Base-by-base conservation (phyloP, 2,888 invertebrate genomes). In the Cylloceria caligata region DNA sequence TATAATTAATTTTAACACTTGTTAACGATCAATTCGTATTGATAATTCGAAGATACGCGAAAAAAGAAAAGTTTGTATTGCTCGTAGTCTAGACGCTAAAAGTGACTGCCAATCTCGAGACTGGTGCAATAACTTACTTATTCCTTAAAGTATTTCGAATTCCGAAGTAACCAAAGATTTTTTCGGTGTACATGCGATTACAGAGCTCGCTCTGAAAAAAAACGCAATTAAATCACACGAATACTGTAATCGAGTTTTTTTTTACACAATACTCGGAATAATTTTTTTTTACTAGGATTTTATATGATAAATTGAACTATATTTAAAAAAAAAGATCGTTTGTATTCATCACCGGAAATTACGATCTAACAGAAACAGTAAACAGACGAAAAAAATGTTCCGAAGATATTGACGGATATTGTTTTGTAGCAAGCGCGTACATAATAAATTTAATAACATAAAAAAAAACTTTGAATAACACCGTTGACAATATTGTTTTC, bases 11-110 rank as follows among this genome's bases (percentile, higher is more conserved):
- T 45, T n/a, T 45, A 67, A 67, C 19, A 49, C 21, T 5, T 0
- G 9, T 34, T 34, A 47, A 30, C 30, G 16, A 36, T 68, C 21
- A 24, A 36, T 68, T n/a, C 9, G 7, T 13, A 68, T 52, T 52
- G 21, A 68, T 36, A n/a, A 55, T 36, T 36, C 21, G 52, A 36
- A 34, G 9, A 34, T 34, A n/a, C 7, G 36, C n/a, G n/a, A 27
- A 42, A 24, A 65, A 27, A 39, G 9, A 42, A 27, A n/a, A 24
- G 9, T 52, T n/a, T n/a, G 5, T 5, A 9, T 13, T 49, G 36
- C 13, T 49, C 19, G 21, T 21, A 7, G 27, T 30, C 16, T n/a
- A 45, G 16, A 24, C 27, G 16, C 42, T 27, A 3, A 27, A 27
- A 13, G 21, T 13, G 19, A 19, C 5, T 21, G 11, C 4, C 39